A percentile compares a stretch with the other conserved stretches of the same genome.
Conservation (phyloP, 2,797 vertebrate species). For the Rhincodon typus region DNA sequence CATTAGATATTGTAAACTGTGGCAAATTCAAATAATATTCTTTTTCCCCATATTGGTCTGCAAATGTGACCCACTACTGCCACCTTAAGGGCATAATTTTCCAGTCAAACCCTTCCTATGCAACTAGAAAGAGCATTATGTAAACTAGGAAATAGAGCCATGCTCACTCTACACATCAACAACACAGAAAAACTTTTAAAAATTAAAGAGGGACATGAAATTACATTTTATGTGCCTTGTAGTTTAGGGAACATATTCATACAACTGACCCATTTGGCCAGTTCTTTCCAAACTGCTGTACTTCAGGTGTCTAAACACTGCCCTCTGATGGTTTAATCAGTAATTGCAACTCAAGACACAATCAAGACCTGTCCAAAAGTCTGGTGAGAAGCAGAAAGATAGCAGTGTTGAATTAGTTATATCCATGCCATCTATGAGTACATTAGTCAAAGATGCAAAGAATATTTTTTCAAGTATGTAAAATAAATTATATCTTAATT, state of each 20-base stretch:
- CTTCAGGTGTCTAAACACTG: not conserved
- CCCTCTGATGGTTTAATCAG: not conserved
- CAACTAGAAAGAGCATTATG: not conserved
- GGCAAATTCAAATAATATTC: not conserved
- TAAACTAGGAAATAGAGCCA: not conserved
- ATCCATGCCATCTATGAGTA: not conserved
- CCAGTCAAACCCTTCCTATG: not conserved
- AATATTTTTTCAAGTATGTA: not conserved
- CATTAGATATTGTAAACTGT: not conserved
- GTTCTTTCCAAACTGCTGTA: not conserved
- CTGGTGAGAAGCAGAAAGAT: not conserved
- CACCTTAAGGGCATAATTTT: not conserved
- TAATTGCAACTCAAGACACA: not conserved
- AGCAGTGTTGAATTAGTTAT: not conserved
- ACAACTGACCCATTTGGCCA: not conserved
- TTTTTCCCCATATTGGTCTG: not conserved
- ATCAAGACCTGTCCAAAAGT: not conserved
- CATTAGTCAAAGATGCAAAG: not conserved
- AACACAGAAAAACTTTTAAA: not conserved
- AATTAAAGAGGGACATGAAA: not conserved
- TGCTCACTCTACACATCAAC: not conserved
- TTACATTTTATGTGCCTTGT: not conserved
- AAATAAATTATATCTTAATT: not conserved
- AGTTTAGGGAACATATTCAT: not conserved
- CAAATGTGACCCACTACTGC: not conserved